These are phyloP conservation scores for Papio anubis DNA, from an alignment of 2,113 vertebrate genomes.

Conservation along the genomic window DNA sequence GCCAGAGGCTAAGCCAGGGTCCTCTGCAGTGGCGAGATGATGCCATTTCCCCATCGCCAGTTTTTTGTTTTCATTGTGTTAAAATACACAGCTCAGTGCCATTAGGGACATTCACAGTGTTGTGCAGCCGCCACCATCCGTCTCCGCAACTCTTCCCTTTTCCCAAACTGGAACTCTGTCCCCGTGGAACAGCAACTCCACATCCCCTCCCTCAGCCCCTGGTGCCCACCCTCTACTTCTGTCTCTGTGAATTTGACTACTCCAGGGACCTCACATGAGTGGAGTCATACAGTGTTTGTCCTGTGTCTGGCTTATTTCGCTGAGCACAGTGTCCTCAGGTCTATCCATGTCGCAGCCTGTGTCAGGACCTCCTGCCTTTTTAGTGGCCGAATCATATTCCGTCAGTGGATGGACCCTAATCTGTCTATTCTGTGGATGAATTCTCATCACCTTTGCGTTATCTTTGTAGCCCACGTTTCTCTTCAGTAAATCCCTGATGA, in stretches of 20 bases:
- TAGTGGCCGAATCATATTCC: no score
- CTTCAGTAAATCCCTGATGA: background rate
- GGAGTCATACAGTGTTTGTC: background rate
- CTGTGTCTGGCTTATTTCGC: background rate
- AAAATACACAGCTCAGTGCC: background rate
- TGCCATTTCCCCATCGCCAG: background rate
- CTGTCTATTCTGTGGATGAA: background rate
- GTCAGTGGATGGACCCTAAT: no score
- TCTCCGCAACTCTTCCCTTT: background rate
- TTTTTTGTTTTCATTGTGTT: background rate
- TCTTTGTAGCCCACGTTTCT: background rate
- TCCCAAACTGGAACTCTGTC: background rate
- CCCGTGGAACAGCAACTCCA: background rate
- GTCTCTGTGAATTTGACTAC: no score
- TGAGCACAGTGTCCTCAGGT: background rate
- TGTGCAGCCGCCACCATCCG: rapidly evolving
- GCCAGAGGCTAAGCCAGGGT: no score
- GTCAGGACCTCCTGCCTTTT: background rate
- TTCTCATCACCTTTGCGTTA: background rate
- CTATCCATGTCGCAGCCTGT: background rate
- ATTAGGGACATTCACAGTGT: background rate
- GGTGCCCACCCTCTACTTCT: no score
- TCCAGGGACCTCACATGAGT: no score
- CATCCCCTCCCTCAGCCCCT: no score
- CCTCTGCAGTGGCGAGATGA: background rate